Conservation (phyloP, 2,888 invertebrate species). For the Torymus tubicola region DNA sequence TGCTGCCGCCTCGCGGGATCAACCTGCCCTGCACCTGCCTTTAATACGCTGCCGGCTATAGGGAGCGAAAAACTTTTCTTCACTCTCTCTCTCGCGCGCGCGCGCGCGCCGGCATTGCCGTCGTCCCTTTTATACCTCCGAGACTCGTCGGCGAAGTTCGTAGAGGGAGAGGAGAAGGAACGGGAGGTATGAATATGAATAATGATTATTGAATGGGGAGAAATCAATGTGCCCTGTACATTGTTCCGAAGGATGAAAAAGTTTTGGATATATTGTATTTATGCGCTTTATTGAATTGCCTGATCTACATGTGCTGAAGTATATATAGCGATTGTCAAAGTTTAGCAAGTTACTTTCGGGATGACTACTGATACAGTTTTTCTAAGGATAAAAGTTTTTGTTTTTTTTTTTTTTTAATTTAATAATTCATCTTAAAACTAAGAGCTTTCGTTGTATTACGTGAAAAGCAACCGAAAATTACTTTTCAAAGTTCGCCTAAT, state of each 20-base stretch:
- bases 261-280: constrained; percentile 3
- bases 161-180: no score
- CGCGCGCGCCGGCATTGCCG: background rate
- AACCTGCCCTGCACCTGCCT: constrained; percentile 64
- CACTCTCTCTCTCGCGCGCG: background rate
- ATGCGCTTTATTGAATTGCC: background rate
- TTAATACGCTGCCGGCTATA: constrained; percentile 48
- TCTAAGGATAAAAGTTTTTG: no score
- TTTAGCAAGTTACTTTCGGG: background rate
- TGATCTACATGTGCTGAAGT: constrained; percentile 21
- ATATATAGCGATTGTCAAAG: background rate
- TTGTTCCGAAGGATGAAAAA: constrained; percentile 42
- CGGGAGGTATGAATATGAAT: constrained; percentile 56
- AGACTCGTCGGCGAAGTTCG: constrained; percentile 20
- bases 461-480: background rate
- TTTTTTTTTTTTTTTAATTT: no score
- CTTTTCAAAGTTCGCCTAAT: constrained; percentile 6
- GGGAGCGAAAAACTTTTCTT: constrained; percentile 53
- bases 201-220: constrained; percentile 58
- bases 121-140: constrained; percentile 40
- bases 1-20: constrained; percentile 59
- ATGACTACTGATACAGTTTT: no score
- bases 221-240: constrained; percentile 51
- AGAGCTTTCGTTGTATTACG: no score
- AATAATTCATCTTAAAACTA: no score